Base-by-base conservation (phyloP, 2,113 vertebrate species). In the Austrofundulus limnaeus region DNA sequence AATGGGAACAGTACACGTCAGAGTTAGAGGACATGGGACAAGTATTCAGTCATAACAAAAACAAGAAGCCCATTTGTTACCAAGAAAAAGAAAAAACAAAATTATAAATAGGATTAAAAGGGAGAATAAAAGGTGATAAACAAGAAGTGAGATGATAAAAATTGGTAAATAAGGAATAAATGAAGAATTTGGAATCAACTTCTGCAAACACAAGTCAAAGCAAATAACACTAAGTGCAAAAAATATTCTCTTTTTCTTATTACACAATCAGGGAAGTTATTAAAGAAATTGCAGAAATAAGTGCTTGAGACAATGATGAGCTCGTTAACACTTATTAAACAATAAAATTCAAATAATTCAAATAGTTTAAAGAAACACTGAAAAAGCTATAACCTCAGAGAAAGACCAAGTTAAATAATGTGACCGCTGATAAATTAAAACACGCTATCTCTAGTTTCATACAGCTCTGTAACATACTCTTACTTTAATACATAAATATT, bases 1-100 rank as follows among this genome's bases (percentile, higher is more conserved):
- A 76, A 70, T 48, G 59, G 74, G 68, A 81, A 86, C 78, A 83
- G 61, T 63, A 87, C 15, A 84, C 69, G 73, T 77, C 43, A 83
- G 24, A 46, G 65, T 83, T 82, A 79, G 67, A 79, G 69, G 49
- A 1, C 11, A 62, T 74, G 56, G 19, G 43, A 55, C 11, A 34
- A 19, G 3, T 28, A 49, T 14, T 28, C 47, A 23, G 34, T 45
- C 38, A 63, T n/a, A 56, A n/a, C 52, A 66, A 16, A 37, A 71
- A 56, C 49, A 72, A 21, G 20, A 64, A 28, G 45, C 25, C 52
- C 19, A 34, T 17, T 38, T 57, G 47, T 66, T 8, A 16, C 19
- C 41, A 74, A 15, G 19, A 58, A 42, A 72, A n/a, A 49, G 15
- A 48, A 34, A 48, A 70, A 52, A 38, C 15, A 11, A 20, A n/a